Percentiles rank a stretch among this genome's conserved stretches.
Conservation (phyloP, 2,113 vertebrate genomes). For the Pardalotus punctatus region DNA sequence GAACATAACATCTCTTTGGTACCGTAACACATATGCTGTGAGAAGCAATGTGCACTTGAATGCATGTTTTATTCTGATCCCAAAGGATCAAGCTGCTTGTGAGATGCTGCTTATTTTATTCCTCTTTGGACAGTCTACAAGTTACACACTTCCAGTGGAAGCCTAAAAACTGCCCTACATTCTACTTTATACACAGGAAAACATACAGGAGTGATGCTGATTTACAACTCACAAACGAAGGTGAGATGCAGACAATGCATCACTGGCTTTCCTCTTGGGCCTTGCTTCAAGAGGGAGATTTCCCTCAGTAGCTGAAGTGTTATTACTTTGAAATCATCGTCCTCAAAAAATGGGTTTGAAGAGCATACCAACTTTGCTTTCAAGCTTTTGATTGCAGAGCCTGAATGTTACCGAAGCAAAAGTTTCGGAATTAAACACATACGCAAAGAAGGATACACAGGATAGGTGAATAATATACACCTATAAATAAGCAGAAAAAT, state of each 20-base stretch:
- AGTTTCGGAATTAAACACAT: not conserved
- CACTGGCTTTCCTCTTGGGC: not conserved
- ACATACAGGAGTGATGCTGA: not conserved
- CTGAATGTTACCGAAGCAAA: not conserved
- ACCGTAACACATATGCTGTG: not conserved
- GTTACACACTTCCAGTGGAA: not conserved
- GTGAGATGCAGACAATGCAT: not conserved
- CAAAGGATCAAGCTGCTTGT: not conserved
- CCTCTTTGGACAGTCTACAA: not conserved
- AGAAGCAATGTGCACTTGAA: not conserved
- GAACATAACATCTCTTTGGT: not conserved
- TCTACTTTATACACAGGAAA: not conserved
- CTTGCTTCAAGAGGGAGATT: not conserved
- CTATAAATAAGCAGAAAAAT: constrained; percentile 64
- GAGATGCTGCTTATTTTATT: not conserved
- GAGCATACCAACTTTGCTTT: not conserved
- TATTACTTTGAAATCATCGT: not conserved
- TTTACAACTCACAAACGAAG: not conserved
- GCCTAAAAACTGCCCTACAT: not conserved
- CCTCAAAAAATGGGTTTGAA: not conserved
- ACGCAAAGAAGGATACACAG: not conserved
- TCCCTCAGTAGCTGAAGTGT: not conserved
- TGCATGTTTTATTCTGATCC: not conserved
- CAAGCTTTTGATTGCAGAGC: not conserved
- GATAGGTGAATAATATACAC: constrained; percentile 25